Percentiles rank a stretch among this genome's conserved stretches.
Evolutionary conservation across 2,888 invertebrate genomes (phyloP).

Genomic region (Callosobruchus maculatus): DNA sequence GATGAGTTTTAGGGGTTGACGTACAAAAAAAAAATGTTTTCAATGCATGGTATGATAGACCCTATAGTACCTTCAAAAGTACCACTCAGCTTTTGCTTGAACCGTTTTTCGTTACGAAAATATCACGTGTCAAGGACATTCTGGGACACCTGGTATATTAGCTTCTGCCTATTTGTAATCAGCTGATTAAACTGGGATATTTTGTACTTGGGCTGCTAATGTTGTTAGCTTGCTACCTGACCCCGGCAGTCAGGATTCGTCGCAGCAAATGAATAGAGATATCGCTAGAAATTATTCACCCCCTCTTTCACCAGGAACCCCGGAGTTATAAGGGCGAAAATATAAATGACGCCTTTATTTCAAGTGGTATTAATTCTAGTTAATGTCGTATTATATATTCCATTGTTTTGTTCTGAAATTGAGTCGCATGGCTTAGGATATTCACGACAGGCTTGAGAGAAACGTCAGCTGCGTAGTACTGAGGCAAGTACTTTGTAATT

Average conservation of each 20-base stretch:
- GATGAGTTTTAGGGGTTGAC: no score
- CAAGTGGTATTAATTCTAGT: constrained; percentile 19
- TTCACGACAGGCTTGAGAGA: background rate
- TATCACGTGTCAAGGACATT: no score
- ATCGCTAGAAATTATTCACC: background rate
- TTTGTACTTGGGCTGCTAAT: background rate
- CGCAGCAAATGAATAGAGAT: background rate
- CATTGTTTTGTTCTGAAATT: constrained; percentile 25
- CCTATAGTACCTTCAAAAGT: no score
- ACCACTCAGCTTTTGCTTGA: no score
- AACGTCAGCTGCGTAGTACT: background rate
- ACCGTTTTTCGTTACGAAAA: no score
- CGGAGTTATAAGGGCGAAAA: constrained; percentile 16
- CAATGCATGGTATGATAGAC: no score
- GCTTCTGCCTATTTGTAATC: background rate
- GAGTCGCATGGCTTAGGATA: constrained; percentile 9
- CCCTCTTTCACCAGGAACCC: background rate
- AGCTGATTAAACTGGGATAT: background rate
- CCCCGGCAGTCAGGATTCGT: background rate
- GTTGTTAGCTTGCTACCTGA: background rate
- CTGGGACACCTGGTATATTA: no score
- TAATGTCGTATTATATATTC: constrained; percentile 24
- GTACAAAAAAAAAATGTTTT: no score
- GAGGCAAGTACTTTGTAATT: background rate
- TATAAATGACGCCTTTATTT: constrained; percentile 18